These are phyloP conservation scores for Megalonaias nervosa DNA, from an alignment of 1,140 invertebrate species.

Conservation along the genomic window DNA sequence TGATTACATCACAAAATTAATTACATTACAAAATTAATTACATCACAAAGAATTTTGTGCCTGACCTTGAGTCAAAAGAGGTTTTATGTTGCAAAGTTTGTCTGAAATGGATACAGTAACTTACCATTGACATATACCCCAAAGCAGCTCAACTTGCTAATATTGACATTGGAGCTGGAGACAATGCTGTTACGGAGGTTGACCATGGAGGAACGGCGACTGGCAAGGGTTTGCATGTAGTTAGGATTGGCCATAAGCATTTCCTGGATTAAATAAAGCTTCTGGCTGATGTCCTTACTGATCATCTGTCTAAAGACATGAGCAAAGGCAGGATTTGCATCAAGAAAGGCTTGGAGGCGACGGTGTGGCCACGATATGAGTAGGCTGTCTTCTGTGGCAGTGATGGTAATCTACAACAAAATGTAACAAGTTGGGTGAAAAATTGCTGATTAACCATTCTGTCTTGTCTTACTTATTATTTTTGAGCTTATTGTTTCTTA, in stretches of 20 bases:
- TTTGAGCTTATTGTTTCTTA: no score
- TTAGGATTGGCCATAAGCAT: conserved; percentile 26
- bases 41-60: no score
- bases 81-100: no score
- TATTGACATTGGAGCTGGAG: conserved; percentile 29
- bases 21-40: no score
- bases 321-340: conserved; percentile 81
- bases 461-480: no score
- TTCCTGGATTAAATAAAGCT: conserved; percentile 76
- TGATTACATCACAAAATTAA: no score
- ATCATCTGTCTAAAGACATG: conserved; percentile 85
- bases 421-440: not conserved
- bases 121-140: no score
- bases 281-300: conserved; percentile 90
- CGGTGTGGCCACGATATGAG: conserved; percentile 85
- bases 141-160: conserved; percentile 30
- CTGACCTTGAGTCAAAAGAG: no score
- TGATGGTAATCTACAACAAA: conserved; percentile 79
- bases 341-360: conserved; percentile 80
- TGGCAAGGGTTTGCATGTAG: conserved; percentile 18
- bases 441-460: no score
- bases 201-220: conserved; percentile 36
- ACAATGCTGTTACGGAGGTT: conserved; percentile 35
- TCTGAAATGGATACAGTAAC: no score
- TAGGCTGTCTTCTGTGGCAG: conserved; percentile 83